A percentile compares a stretch with the other conserved stretches of the same genome.
phyloP scores from a whole-genome alignment of 2,113 vertebrate genomes.

The Lanius collurio region DNA sequence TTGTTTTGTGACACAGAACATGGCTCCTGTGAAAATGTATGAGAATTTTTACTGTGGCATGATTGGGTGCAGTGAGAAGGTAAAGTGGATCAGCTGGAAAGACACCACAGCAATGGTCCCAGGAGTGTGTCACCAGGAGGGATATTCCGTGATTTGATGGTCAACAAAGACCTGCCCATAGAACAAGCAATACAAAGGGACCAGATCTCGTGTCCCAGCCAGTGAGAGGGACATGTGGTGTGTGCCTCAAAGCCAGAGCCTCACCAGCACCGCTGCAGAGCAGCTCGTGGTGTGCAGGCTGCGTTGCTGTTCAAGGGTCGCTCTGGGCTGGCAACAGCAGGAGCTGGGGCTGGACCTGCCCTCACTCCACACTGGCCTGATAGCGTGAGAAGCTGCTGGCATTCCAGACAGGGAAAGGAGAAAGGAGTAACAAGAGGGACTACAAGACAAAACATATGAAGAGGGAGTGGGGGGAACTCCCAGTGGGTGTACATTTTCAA shows the following conservation, averaged over 20 bases:
- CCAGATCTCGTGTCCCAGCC: background rate
- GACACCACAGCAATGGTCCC: background rate
- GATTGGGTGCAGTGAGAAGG: background rate
- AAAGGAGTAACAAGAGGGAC: background rate
- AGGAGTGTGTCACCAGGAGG: background rate
- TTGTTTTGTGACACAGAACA: background rate
- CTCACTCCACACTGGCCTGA: background rate
- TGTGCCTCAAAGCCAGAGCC: background rate
- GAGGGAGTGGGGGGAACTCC: background rate
- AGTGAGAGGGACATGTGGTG: background rate
- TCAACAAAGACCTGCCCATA: background rate
- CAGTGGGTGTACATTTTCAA: background rate
- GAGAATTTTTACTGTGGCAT: background rate
- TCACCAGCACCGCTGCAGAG: background rate
- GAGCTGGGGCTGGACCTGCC: background rate
- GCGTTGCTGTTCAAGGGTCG: rapidly evolving
- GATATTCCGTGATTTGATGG: no score
- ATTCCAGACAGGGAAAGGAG: background rate
- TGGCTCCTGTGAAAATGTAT: background rate
- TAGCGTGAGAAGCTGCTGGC: background rate
- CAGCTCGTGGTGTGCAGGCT: background rate
- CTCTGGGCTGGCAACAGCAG: background rate
- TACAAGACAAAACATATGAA: background rate
- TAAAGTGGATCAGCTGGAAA: background rate
- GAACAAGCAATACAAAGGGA: rapidly evolving